Evolutionary conservation across 2,113 vertebrate species (phyloP).

Genomic region (Ceyx melanurus): DNA sequence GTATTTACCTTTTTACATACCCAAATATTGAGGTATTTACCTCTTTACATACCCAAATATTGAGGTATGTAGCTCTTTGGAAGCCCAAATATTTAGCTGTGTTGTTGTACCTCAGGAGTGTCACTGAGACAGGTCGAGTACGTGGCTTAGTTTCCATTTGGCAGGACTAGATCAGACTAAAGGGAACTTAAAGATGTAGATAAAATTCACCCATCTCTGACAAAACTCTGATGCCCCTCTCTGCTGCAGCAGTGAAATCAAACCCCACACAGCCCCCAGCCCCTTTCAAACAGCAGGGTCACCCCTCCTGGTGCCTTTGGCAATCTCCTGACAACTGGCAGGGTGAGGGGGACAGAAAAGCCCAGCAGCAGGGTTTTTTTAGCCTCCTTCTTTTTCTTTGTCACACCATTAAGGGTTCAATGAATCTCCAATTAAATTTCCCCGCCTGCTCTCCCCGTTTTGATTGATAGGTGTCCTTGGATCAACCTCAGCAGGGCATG

Average conservation of each 20-base stretch:
- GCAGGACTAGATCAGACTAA: neutral
- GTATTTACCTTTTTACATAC: neutral
- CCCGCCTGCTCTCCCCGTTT: constrained; percentile 72
- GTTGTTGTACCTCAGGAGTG: neutral
- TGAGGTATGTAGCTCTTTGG: neutral
- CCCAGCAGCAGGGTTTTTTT: constrained; percentile 60
- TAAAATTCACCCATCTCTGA: neutral
- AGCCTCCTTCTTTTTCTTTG: constrained; percentile 78
- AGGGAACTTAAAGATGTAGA: neutral
- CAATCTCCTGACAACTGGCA: constrained; percentile 46
- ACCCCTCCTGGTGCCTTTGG: neutral
- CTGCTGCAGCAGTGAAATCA: neutral
- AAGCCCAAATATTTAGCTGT: too few species aligned
- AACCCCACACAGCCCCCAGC: neutral
- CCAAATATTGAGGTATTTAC: neutral
- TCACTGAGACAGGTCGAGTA: neutral
- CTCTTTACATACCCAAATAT: neutral
- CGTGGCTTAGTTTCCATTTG: neutral
- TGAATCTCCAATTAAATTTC: constrained; percentile 84
- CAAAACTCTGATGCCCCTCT: neutral
- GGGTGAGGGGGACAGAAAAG: constrained; percentile 63
- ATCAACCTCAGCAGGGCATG: constrained; percentile 75
- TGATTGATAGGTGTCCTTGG: constrained; percentile 88
- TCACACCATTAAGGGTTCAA: constrained; percentile 84
- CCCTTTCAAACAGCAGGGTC: neutral